Base-by-base conservation (phyloP, 2,113 vertebrate species). In the Ceuthmochares aereus region DNA sequence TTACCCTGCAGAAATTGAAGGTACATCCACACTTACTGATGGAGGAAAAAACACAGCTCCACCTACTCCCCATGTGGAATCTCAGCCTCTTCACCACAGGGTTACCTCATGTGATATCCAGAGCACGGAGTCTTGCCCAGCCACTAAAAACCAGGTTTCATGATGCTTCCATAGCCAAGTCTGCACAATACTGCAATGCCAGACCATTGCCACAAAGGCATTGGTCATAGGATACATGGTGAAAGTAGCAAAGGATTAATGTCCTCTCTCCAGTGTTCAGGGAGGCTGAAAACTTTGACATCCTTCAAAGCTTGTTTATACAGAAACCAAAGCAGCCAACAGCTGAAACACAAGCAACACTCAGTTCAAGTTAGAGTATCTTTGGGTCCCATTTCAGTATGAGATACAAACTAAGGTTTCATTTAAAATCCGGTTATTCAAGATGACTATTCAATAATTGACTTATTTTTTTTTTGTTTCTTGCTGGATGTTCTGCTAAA, bases 161-260 rank as follows among this genome's bases (percentile, higher is more conserved):
- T 8, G 45, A 47, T 19, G 14, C 25, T 59, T 72, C 72, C 21
- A 6, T 7, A 23, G n/a, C 17, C n/a, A 10, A 22, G 27, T 29
- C 34, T 40, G 14, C 23, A 66, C 22, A 56, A 27, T 3, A 37
- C 14, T 6, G 9, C 49, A 40, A 58, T 58, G 60, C 60, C 14
- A 26, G 79, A 43, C 55, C 6, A 2, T 14, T 73, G 45, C 40
- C 66, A 67, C 59, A 18, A 34, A 60, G 37, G n/a, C 21, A 18
- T 1, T 12, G 14, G 21, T 67, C 52, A 26, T 3, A 59, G 1
- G 10, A 45, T 12, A 47, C 29, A 21, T 1, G 10, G 47, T 26
- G 34, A 37, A 89, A 84, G 52, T 12, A 45, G 10, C 14, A 43
- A 80, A 69, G 7, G 8, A 75, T 43, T 59, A 4, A 45, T 3